phyloP scores from a whole-genome alignment of 2,113 vertebrate genomes.

The Anguilla japonica region DNA sequence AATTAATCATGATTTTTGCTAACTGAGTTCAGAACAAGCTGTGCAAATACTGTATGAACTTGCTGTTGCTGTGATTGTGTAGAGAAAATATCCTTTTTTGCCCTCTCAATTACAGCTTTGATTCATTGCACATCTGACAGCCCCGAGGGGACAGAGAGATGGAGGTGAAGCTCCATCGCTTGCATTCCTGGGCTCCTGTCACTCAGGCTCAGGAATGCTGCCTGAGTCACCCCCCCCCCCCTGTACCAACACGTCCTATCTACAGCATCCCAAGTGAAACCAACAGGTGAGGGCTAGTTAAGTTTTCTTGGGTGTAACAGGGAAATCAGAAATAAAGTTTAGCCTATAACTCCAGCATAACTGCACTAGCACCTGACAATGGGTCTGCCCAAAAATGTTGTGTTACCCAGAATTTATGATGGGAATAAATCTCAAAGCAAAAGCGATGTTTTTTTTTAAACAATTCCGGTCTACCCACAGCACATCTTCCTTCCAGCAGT shows the following conservation, averaged over 20 bases:
- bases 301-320: neutral
- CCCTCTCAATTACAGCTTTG: neutral
- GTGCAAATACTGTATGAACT: neutral
- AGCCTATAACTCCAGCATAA: neutral
- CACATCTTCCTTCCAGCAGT: conserved; percentile 13
- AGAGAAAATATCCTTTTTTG: too few species aligned
- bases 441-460: neutral
- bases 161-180: neutral
- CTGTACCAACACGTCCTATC: neutral
- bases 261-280: neutral
- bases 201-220: neutral
- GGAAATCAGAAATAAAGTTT: neutral
- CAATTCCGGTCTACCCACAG: neutral
- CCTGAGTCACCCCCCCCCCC: neutral
- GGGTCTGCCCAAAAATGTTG: neutral
- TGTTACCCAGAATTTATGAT: neutral
- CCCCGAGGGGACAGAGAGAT: neutral
- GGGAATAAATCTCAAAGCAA: neutral
- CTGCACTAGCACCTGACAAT: neutral
- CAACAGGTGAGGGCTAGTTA: neutral
- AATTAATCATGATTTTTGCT: neutral
- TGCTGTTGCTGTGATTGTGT: neutral
- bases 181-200: neutral
- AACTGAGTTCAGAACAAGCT: neutral
- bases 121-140: neutral